Evolutionary conservation across 2,888 invertebrate genomes (phyloP).

Genomic region (Plemyria rubiginata): DNA sequence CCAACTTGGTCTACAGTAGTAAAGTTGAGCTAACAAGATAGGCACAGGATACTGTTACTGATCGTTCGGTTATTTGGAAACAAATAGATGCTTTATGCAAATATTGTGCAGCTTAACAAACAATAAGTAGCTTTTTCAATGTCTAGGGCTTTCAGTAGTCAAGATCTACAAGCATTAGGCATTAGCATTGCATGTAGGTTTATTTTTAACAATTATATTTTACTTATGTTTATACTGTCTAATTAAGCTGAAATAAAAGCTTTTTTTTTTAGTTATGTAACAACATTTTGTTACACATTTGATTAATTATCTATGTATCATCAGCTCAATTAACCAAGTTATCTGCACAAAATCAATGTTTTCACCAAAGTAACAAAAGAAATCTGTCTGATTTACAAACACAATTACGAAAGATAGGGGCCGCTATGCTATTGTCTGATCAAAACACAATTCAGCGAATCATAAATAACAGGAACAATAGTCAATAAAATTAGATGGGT

Average conservation of each 20-base stretch:
- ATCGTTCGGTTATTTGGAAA: slow-evolving; percentile 35
- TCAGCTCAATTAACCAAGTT: slow-evolving; percentile 20
- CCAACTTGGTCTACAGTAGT: slow-evolving; percentile 61
- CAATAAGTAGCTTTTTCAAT: no score
- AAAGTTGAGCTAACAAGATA: slow-evolving; percentile 59
- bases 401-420: slow-evolving; percentile 72
- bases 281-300: slow-evolving; percentile 2
- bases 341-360: slow-evolving; percentile 31
- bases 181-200: no score
- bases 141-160: no score
- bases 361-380: slow-evolving; percentile 59
- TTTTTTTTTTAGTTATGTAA: no score
- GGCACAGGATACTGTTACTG: slow-evolving; percentile 40
- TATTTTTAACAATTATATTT: no score
- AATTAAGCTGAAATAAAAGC: no score
- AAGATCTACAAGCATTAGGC: no score
- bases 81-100: slow-evolving; percentile 18
- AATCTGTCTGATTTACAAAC: slow-evolving; percentile 75
- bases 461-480: slow-evolving; percentile 81
- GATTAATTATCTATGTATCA: neutral
- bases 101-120: neutral
- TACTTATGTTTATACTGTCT: no score
- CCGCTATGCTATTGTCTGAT: slow-evolving; percentile 72
- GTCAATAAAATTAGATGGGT: slow-evolving; percentile 77
- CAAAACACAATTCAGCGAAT: slow-evolving; percentile 75